Percentiles rank a stretch among this genome's conserved stretches.
Conservation (phyloP, 2,888 invertebrate genomes). For the Acrocera orbiculus region DNA sequence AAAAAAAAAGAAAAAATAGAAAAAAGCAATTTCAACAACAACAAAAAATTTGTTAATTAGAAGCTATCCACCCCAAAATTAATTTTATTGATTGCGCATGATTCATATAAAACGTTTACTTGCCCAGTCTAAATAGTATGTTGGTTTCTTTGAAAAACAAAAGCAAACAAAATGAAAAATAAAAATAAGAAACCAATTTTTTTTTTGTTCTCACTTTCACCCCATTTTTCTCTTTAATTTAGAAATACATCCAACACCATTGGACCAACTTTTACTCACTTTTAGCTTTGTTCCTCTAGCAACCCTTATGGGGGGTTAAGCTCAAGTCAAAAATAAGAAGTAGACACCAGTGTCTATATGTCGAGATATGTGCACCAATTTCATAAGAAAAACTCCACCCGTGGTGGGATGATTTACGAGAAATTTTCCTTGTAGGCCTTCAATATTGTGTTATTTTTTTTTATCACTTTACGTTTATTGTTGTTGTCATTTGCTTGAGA, state of each 20-base stretch:
- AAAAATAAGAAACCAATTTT: conserved; percentile 7
- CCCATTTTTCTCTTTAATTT: conserved; percentile 11
- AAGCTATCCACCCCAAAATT: neutral
- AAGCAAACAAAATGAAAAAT: too few species aligned
- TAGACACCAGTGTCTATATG: conserved; percentile 3
- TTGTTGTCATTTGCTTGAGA: too few species aligned
- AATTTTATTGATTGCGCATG: conserved; percentile 12
- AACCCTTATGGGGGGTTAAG: conserved; percentile 5
- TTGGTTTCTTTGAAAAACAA: too few species aligned
- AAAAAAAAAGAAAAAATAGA: too few species aligned
- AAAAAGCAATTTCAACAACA: too few species aligned
- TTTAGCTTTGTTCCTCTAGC: conserved; percentile 8
- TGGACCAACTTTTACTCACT: conserved; percentile 12
- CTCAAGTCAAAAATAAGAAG: conserved; percentile 6
- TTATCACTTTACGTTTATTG: neutral
- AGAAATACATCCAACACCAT: conserved; percentile 12
- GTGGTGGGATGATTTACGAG: neutral
- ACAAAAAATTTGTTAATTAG: too few species aligned
- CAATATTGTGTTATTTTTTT: conserved; percentile 7
- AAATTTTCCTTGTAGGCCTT: conserved; percentile 7
- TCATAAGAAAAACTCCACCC: conserved; percentile 2
- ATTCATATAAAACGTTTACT: too few species aligned
- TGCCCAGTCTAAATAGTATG: conserved; percentile 10
- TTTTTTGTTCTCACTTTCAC: conserved; percentile 10
- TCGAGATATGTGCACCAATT: conserved; percentile 5